These are phyloP conservation scores for Rhagophthalmus giganteus DNA, from an alignment of 2,888 invertebrate genomes.

Conservation along the genomic window DNA sequence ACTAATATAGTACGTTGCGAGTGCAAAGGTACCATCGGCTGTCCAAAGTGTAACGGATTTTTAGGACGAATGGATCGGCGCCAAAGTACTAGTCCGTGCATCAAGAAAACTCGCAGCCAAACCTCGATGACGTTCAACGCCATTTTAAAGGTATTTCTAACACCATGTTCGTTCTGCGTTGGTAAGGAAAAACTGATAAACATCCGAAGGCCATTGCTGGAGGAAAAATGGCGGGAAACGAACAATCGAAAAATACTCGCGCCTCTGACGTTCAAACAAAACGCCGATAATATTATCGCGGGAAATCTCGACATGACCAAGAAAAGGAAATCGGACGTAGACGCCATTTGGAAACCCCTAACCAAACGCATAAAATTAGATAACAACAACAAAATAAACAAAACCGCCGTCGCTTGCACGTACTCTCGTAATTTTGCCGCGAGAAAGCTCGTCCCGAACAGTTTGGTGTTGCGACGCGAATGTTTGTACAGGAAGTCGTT, in stretches of 20 bases:
- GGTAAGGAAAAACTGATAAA: constrained; percentile 8
- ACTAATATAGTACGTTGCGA: constrained; percentile 36
- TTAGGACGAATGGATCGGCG: too few relatives aligned
- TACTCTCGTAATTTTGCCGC: too few relatives aligned
- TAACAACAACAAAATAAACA: not conserved
- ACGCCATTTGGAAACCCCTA: constrained; percentile 4
- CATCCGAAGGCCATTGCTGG: constrained; percentile 1
- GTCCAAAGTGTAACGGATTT: too few relatives aligned
- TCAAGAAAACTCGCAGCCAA: not conserved
- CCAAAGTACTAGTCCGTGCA: constrained; percentile 1
- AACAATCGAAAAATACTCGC: constrained; percentile 17
- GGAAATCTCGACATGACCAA: constrained; percentile 18
- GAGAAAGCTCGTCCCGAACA: not conserved
- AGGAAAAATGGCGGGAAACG: constrained; percentile 18
- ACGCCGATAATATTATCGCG: constrained; percentile 21
- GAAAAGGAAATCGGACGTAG: constrained; percentile 15
- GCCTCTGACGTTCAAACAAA: constrained; percentile 19
- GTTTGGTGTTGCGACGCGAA: constrained; percentile 11
- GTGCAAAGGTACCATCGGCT: constrained; percentile 10
- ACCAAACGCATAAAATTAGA: constrained; percentile 16
- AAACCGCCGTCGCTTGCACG: constrained; percentile 6
- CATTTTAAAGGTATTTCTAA: constrained; percentile 13
- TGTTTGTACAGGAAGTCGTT: constrained; percentile 9
- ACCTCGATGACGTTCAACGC: constrained; percentile 11
- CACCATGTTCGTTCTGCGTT: constrained; percentile 10